A percentile compares a stretch with the other conserved stretches of the same genome.
These are phyloP conservation scores for Ectemnius cavifrons DNA, from an alignment of 2,888 invertebrate genomes.

Conservation along the genomic window DNA sequence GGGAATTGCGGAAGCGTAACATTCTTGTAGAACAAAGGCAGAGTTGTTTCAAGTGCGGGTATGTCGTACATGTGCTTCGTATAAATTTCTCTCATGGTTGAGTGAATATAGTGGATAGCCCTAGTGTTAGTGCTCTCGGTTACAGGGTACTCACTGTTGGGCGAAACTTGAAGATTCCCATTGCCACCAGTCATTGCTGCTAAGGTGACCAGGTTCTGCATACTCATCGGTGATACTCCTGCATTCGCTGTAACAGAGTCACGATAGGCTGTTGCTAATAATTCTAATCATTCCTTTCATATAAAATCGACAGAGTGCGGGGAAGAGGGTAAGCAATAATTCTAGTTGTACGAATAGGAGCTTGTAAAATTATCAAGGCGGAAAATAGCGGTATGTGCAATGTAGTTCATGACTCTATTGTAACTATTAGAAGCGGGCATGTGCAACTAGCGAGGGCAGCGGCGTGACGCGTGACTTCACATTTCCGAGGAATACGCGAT, in stretches of 20 bases:
- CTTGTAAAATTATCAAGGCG: background rate
- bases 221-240: slow-evolving; percentile 85
- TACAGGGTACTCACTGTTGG: slow-evolving; percentile 77
- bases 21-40: background rate
- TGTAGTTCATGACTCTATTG: background rate
- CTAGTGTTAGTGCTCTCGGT: too few relatives aligned
- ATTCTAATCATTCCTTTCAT: background rate
- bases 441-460: too few relatives aligned
- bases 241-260: slow-evolving; percentile 68
- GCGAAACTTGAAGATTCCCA: slow-evolving; percentile 79
- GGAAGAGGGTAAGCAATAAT: background rate
- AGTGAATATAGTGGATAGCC: too few relatives aligned
- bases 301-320: background rate
- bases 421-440: too few relatives aligned
- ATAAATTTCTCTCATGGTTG: background rate
- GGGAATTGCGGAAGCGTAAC: background rate
- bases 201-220: slow-evolving; percentile 94
- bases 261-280: background rate
- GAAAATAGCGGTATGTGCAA: slow-evolving; percentile 4
- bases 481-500: slow-evolving; percentile 35
- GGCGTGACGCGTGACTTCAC: slow-evolving; percentile 23
- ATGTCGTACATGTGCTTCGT: background rate
- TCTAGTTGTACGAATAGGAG: background rate
- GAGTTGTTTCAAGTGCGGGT: background rate
- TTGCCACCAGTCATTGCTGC: slow-evolving; percentile 86